Percentiles rank a stretch among this genome's conserved stretches.
phyloP scores from a whole-genome alignment of 2,113 vertebrate genomes.

The Sinosuthora webbiana region DNA sequence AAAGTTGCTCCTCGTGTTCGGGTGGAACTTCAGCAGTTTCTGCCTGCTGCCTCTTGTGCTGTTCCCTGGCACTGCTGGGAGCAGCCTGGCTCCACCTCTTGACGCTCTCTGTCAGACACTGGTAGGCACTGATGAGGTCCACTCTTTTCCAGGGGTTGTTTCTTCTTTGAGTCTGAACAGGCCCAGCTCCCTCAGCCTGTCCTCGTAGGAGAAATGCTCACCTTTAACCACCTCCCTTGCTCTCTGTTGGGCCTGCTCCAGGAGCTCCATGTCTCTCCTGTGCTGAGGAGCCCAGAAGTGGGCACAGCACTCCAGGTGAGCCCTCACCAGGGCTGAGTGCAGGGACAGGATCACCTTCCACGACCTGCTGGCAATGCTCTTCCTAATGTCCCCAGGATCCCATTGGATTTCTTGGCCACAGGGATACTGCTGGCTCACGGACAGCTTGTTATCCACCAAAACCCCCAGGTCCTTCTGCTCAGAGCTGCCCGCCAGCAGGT shows the following conservation, averaged over 20 bases:
- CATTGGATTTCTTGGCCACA: neutral
- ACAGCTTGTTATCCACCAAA: neutral
- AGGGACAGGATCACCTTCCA: rapidly evolving
- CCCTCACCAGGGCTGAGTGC: rapidly evolving
- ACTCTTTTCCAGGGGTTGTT: rapidly evolving
- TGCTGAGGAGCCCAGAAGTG: neutral
- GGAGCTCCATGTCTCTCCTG: neutral
- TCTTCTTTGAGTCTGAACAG: neutral
- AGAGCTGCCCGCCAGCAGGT: neutral
- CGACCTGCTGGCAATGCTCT: rapidly evolving
- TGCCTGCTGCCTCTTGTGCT: neutral
- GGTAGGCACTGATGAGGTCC: too few species aligned
- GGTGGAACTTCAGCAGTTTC: too few species aligned
- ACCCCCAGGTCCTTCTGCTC: rapidly evolving
- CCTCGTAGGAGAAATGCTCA: too few species aligned
- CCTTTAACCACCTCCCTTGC: too few species aligned
- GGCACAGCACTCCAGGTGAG: rapidly evolving
- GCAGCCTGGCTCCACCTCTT: neutral
- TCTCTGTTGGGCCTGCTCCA: too few species aligned
- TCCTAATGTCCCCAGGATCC: neutral
- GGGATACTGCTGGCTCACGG: neutral
- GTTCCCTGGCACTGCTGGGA: rapidly evolving
- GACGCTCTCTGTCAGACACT: rapidly evolving
- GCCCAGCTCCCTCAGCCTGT: neutral
- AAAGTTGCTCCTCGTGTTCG: neutral